Evolutionary conservation across 2,797 vertebrate species (phyloP).

Genomic region (Coregonus ussuriensis): DNA sequence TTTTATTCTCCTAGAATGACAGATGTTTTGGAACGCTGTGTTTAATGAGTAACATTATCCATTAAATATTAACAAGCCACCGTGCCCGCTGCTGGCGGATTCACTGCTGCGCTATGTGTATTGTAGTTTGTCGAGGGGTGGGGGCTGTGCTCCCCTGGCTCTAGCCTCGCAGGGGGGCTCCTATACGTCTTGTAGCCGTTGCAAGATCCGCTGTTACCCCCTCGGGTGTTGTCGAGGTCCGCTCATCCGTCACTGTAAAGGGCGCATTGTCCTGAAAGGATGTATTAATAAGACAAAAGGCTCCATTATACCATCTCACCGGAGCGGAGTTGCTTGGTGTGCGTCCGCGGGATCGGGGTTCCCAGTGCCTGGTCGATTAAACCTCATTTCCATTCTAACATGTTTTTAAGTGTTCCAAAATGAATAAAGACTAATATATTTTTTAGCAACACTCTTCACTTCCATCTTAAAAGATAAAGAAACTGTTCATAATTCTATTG

Average conservation of each 20-base stretch:
- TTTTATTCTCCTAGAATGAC: constrained; percentile 6
- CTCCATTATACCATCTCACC: constrained; percentile 67
- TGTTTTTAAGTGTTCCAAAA: background rate
- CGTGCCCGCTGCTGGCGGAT: background rate
- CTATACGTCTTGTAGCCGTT: constrained; percentile 48
- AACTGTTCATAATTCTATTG: background rate
- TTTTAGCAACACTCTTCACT: background rate
- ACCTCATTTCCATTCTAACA: background rate
- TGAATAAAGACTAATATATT: background rate
- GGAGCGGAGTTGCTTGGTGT: background rate
- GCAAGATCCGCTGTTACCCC: constrained; percentile 52
- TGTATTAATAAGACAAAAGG: constrained; percentile 82
- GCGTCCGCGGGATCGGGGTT: no score
- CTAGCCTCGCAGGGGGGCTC: constrained; percentile 17
- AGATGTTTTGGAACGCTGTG: constrained; percentile 32
- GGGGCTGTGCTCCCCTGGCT: constrained; percentile 30
- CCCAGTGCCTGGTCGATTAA: background rate
- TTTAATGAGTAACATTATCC: constrained; percentile 55
- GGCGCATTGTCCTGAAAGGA: constrained; percentile 76
- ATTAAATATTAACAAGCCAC: constrained; percentile 65
- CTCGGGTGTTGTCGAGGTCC: constrained; percentile 67
- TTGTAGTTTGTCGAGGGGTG: constrained; percentile 31
- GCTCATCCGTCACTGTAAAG: constrained; percentile 74
- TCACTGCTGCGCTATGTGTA: constrained; percentile 43
- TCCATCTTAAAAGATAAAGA: background rate